Percentiles rank a stretch among this genome's conserved stretches.
These are phyloP conservation scores for Cranoglanis bouderius DNA, from an alignment of 2,113 vertebrate species.

Conservation along the genomic window DNA sequence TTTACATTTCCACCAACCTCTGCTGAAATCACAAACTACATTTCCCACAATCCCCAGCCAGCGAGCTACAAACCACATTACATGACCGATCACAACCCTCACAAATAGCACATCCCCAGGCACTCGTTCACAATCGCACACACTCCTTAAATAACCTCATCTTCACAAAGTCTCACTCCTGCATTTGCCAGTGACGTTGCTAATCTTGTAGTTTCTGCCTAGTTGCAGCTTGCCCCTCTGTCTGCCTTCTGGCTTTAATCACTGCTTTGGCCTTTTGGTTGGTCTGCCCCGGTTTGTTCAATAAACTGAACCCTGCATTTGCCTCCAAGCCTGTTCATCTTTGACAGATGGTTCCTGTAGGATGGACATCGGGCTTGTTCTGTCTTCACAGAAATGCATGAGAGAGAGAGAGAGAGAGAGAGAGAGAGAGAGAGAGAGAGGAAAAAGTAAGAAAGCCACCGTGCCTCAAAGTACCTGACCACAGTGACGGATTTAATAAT, in stretches of 20 bases:
- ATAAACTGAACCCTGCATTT: constrained; percentile 12
- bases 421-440: not conserved
- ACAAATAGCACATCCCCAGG: not conserved
- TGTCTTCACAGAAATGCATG: not conserved
- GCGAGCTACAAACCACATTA: not conserved
- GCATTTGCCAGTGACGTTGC: not conserved
- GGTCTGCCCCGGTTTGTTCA: not conserved
- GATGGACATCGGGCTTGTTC: not conserved
- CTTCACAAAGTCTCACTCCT: not conserved
- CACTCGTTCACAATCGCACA: not conserved
- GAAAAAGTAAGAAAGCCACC: not conserved
- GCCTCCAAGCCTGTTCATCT: not conserved
- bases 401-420: not conserved
- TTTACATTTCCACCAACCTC: not conserved
- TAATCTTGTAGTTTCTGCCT: not conserved
- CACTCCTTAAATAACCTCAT: not conserved
- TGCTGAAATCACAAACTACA: not conserved
- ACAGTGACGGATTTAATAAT: not conserved
- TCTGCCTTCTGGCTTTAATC: not conserved
- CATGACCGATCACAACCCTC: not conserved
- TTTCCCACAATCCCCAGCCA: not conserved
- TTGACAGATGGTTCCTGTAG: not conserved
- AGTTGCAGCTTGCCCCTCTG: not conserved
- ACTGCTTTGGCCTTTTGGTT: not conserved
- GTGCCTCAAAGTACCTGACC: not conserved